A percentile compares a stretch with the other conserved stretches of the same genome.
Evolutionary conservation across 2,888 invertebrate genomes (phyloP).

Genomic region (Dolichopus griseipennis): DNA sequence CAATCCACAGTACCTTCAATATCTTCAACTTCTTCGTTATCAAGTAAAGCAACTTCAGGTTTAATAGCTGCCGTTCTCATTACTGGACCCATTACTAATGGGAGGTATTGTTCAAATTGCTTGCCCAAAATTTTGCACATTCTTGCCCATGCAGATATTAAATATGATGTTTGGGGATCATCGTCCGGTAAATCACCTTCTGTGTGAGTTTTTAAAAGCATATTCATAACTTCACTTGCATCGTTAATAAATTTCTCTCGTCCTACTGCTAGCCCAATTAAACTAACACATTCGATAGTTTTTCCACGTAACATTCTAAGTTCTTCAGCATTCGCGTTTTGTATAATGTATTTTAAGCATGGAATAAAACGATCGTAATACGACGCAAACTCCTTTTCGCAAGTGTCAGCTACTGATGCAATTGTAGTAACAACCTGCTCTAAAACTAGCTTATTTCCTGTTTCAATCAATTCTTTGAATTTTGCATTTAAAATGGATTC

Average conservation of each 20-base stretch:
- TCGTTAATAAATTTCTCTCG: slow-evolving; percentile 79
- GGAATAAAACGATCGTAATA: slow-evolving; percentile 94
- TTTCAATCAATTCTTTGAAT: slow-evolving; percentile 88
- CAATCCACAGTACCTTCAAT: slow-evolving; percentile 77
- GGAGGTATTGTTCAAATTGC: slow-evolving; percentile 80
- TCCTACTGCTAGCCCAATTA: slow-evolving; percentile 85
- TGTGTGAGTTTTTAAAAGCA: slow-evolving; percentile 82
- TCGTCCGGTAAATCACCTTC: slow-evolving; percentile 82
- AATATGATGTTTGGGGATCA: slow-evolving; percentile 93
- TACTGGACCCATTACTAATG: slow-evolving; percentile 83
- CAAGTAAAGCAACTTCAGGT: slow-evolving; percentile 78
- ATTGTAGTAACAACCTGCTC: slow-evolving; percentile 97
- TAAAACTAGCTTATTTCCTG: slow-evolving; percentile 89
- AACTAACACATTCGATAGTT: slow-evolving; percentile 96
- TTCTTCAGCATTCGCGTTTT: slow-evolving; percentile 81
- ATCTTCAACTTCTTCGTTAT: slow-evolving; percentile 70
- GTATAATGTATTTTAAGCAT: slow-evolving; percentile 92
- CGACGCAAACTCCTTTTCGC: slow-evolving; percentile 87
- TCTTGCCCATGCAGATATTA: slow-evolving; percentile 98
- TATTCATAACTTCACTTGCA: slow-evolving; percentile 92
- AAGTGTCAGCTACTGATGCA: slow-evolving; percentile 96
- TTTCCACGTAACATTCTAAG: slow-evolving; percentile 89
- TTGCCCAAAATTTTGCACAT: slow-evolving; percentile 90
- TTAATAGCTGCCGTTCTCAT: slow-evolving; percentile 79
- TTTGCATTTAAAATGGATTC: slow-evolving; percentile 83